These are phyloP conservation scores for Linurgus olivaceus DNA, from an alignment of 2,797 vertebrate genomes.

Conservation along the genomic window DNA sequence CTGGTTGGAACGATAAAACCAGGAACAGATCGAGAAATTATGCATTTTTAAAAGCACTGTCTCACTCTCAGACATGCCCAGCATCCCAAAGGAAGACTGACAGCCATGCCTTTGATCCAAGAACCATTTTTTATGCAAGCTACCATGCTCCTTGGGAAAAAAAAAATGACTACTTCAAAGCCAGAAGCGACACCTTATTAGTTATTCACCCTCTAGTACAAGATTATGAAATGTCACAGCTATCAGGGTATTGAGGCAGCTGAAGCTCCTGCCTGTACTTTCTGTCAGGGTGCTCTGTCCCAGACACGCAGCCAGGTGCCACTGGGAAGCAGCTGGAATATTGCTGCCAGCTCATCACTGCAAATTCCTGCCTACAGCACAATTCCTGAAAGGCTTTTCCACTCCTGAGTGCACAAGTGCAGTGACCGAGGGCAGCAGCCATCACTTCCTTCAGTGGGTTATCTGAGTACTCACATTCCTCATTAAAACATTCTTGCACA, in stretches of 20 bases:
- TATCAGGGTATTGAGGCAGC: background rate
- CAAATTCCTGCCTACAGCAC: background rate
- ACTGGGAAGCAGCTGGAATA: background rate
- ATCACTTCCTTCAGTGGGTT: background rate
- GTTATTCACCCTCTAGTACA: background rate
- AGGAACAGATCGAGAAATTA: background rate
- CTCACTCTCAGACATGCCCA: background rate
- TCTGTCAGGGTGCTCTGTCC: background rate
- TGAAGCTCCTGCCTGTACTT: background rate
- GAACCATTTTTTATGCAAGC: background rate
- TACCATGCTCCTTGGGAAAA: background rate
- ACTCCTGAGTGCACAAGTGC: background rate
- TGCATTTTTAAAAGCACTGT: conserved; percentile 15
- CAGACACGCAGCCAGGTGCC: background rate
- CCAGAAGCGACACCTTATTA: background rate
- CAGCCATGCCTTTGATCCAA: conserved; percentile 30
- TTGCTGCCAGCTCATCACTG: background rate
- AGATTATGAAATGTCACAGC: background rate
- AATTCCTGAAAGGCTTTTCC: background rate
- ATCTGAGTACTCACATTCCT: background rate
- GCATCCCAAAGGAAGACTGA: background rate
- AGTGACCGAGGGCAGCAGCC: background rate
- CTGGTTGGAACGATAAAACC: background rate
- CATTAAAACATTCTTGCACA: background rate
- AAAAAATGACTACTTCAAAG: background rate